A percentile compares a stretch with the other conserved stretches of the same genome.
These are phyloP conservation scores for Bombus haemorrhoidalis DNA, from an alignment of 1,140 invertebrate species.

Conservation along the genomic window DNA sequence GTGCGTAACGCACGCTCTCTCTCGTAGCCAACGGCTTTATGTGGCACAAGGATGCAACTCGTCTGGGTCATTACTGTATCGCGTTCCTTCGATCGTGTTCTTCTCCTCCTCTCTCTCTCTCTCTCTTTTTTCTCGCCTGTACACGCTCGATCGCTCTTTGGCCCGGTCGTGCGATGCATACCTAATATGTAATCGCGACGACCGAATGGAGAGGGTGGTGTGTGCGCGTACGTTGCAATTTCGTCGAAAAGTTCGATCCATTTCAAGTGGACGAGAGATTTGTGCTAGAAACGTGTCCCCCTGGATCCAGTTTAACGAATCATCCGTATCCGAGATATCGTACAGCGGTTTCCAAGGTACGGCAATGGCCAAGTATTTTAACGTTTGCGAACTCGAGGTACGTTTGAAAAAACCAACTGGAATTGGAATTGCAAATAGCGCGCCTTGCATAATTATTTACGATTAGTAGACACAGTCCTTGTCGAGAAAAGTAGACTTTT, in stretches of 20 bases:
- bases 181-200: slow-evolving; percentile 34
- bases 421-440: no score
- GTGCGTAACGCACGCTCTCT: slow-evolving; percentile 30
- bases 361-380: no score
- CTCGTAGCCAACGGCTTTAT: slow-evolving; percentile 32
- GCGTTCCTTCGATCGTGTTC: slow-evolving; percentile 23
- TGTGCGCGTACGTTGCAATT: slow-evolving; percentile 5
- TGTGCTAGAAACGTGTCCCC: background rate
- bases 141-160: slow-evolving; percentile 29
- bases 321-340: background rate
- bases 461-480: no score
- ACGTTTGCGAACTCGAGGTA: no score
- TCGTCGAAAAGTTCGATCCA: slow-evolving; percentile 4
- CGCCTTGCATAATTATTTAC: no score
- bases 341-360: background rate
- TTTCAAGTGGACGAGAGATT: slow-evolving; percentile 4
- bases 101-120: background rate
- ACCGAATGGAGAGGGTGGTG: background rate
- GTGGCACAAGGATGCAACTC: slow-evolving; percentile 67
- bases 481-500: no score
- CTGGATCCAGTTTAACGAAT: background rate
- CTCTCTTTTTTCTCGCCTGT: background rate
- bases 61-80: slow-evolving; percentile 70
- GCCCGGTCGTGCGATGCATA: slow-evolving; percentile 44
- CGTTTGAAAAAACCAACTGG: no score